A percentile compares a stretch with the other conserved stretches of the same genome.
These are phyloP conservation scores for Priocnemis perturbator DNA, from an alignment of 2,888 invertebrate genomes.

Conservation along the genomic window DNA sequence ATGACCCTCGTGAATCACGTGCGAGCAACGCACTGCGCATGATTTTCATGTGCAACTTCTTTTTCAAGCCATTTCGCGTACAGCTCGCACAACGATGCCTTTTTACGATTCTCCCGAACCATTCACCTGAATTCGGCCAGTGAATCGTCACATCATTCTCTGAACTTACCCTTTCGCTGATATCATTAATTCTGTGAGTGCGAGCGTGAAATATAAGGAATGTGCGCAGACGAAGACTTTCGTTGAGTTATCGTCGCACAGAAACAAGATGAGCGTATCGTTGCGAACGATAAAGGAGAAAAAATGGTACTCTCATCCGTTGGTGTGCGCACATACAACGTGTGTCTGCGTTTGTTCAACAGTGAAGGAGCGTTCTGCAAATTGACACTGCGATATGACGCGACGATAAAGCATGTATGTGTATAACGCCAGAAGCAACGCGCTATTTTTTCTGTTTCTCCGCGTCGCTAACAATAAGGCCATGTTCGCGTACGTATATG, in stretches of 20 bases:
- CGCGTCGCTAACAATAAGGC: not conserved
- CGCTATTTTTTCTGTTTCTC: not conserved
- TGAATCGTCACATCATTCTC: no score
- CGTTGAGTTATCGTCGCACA: constrained; percentile 48
- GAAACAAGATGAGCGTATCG: constrained; percentile 40
- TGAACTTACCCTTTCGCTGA: no score
- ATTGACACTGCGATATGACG: constrained; percentile 54
- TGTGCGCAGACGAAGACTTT: no score
- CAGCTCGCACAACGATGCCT: no score
- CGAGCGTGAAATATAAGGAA: no score
- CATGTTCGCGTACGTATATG: no score
- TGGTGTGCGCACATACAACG: no score
- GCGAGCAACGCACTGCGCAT: constrained; percentile 17
- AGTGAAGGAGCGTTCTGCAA: constrained; percentile 44
- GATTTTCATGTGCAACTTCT: constrained; percentile 38
- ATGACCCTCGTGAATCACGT: constrained; percentile 36
- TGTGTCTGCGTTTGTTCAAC: no score
- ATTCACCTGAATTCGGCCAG: no score
- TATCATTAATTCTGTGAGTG: no score
- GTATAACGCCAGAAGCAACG: constrained; percentile 31
- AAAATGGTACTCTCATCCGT: constrained; percentile 13
- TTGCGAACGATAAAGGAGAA: constrained; percentile 38
- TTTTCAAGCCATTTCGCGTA: no score
- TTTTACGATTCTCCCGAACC: no score
- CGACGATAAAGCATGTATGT: constrained; percentile 46